phyloP scores from a whole-genome alignment of 2,113 vertebrate species.

The Neogobius melanostomus region DNA sequence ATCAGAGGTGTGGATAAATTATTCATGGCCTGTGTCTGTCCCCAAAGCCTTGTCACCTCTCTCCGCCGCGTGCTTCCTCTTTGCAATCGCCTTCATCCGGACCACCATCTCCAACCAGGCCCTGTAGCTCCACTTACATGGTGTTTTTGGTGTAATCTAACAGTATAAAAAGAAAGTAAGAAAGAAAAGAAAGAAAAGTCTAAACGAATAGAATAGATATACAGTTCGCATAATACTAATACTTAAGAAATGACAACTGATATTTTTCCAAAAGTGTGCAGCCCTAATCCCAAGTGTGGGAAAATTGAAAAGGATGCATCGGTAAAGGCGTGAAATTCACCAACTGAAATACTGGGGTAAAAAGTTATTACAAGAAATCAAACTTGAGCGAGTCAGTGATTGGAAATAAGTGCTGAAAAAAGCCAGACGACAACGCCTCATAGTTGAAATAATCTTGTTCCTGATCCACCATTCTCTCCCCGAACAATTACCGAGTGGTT shows the following conservation, averaged over 20 bases:
- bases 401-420: constrained; percentile 11
- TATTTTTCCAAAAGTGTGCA: too few relatives aligned
- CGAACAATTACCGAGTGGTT: constrained; percentile 66
- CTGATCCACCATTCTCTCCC: constrained; percentile 58
- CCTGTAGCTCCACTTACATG: constrained; percentile 12
- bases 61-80: constrained; percentile 46
- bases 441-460: constrained; percentile 30
- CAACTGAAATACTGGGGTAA: too few relatives aligned
- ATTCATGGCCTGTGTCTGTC: constrained; percentile 74
- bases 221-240: too few relatives aligned
- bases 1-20: constrained; percentile 76
- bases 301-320: too few relatives aligned
- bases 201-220: too few relatives aligned
- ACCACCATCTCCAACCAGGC: constrained; percentile 19
- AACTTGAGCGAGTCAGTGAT: constrained; percentile 3
- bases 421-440: constrained; percentile 30
- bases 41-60: constrained; percentile 73
- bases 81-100: constrained; percentile 14
- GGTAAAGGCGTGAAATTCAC: too few relatives aligned
- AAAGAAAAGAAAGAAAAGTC: too few relatives aligned
- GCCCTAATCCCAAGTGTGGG: too few relatives aligned
- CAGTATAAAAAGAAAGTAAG: too few relatives aligned
- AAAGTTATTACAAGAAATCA: constrained; percentile 3
- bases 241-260: too few relatives aligned
- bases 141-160: not conserved